These are phyloP conservation scores for Aegithalos caudatus DNA, from an alignment of 2,113 vertebrate genomes.

Conservation along the genomic window DNA sequence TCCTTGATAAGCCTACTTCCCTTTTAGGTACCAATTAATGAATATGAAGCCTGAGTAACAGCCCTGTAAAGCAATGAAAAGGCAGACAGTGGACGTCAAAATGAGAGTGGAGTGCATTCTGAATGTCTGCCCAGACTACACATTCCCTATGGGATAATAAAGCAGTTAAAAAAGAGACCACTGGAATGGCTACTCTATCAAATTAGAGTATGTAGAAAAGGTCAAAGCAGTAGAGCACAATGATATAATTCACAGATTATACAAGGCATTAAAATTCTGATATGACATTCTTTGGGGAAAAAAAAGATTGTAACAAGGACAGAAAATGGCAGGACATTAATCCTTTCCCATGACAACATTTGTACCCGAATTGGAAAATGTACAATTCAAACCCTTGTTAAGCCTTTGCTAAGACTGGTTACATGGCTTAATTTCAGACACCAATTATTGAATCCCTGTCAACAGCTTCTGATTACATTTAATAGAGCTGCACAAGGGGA, in stretches of 20 bases:
- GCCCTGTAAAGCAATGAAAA: conserved; percentile 22
- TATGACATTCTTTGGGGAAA: conserved; percentile 37
- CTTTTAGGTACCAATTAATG: conserved; percentile 40
- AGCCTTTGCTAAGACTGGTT: neutral
- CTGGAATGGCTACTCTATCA: conserved; percentile 65
- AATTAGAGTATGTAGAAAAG: conserved; percentile 71
- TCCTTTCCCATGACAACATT: conserved; percentile 46
- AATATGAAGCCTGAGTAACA: conserved; percentile 6
- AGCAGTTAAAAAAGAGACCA: conserved; percentile 55
- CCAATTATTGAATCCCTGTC: neutral
- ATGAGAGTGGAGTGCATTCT: conserved; percentile 40
- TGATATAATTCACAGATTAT: conserved; percentile 73
- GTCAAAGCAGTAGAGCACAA: conserved; percentile 65
- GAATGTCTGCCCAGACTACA: conserved; percentile 41
- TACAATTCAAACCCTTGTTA: conserved; percentile 26
- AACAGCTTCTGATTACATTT: neutral
- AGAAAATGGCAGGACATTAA: conserved; percentile 50
- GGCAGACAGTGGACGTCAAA: neutral
- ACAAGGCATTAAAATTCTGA: conserved; percentile 67
- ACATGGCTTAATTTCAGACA: conserved; percentile 3
- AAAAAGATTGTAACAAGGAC: conserved; percentile 61
- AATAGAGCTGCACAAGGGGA: neutral
- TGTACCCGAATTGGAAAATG: conserved; percentile 31
- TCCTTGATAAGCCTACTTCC: neutral
- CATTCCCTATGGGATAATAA: conserved; percentile 56